These are phyloP conservation scores for Lepidonotus clava DNA, from an alignment of 2,888 invertebrate species.

Conservation along the genomic window DNA sequence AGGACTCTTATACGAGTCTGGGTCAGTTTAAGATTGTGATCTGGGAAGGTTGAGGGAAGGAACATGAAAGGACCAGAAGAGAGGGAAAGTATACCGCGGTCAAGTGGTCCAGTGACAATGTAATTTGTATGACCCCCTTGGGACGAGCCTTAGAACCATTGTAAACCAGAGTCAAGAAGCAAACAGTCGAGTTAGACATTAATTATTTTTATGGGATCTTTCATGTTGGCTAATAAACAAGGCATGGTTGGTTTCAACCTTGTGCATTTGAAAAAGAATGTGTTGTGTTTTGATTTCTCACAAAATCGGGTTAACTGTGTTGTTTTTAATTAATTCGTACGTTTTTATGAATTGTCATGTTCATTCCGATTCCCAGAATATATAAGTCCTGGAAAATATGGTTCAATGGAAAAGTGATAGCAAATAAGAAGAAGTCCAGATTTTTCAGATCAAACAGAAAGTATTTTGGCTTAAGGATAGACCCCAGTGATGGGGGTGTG, in stretches of 20 bases:
- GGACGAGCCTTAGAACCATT: slow-evolving; percentile 38
- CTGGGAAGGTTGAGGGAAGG: not conserved
- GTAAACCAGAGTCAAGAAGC: slow-evolving; percentile 21
- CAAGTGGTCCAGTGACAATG: not conserved
- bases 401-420: too few species aligned
- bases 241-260: slow-evolving; percentile 57
- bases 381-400: too few species aligned
- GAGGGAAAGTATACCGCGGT: not conserved
- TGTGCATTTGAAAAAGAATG: slow-evolving; percentile 12
- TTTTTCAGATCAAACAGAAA: too few species aligned
- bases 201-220: slow-evolving; percentile 55
- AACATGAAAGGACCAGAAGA: slow-evolving; percentile 8
- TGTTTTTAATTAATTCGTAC: too few species aligned
- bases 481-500: too few species aligned
- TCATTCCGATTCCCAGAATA: too few species aligned
- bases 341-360: too few species aligned
- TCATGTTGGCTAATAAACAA: slow-evolving; percentile 55
- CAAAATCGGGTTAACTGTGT: too few species aligned
- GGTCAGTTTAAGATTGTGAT: not conserved
- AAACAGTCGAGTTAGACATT: slow-evolving; percentile 51
- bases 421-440: too few species aligned
- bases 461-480: too few species aligned
- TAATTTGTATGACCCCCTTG: not conserved
- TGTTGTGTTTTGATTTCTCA: not conserved
- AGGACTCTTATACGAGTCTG: not conserved